Percentiles rank a stretch among this genome's conserved stretches.
Evolutionary conservation across 2,797 vertebrate species (phyloP).

Genomic region (Acropternis orthonyx): DNA sequence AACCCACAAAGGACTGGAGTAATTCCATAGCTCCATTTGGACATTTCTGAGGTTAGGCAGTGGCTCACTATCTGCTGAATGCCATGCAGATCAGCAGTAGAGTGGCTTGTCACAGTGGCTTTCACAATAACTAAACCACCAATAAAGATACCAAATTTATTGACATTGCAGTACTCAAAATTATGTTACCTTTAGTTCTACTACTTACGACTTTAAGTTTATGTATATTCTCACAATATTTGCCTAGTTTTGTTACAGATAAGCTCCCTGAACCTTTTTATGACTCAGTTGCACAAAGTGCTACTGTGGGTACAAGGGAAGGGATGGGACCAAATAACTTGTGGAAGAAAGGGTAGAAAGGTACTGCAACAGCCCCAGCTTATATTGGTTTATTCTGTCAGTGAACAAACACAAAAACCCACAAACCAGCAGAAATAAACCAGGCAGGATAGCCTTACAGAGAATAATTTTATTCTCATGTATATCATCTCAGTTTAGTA

Average conservation of each 20-base stretch:
- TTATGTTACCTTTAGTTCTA: not conserved
- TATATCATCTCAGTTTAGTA: not conserved
- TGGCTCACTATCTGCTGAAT: constrained; percentile 12
- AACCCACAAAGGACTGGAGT: constrained; percentile 45
- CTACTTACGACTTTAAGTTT: not conserved
- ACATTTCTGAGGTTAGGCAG: constrained; percentile 52
- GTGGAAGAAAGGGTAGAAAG: not conserved
- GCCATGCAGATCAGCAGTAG: constrained; percentile 1
- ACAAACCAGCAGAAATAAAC: not conserved
- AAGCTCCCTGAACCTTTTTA: not conserved
- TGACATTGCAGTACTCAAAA: not conserved
- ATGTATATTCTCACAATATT: not conserved
- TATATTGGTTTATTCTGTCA: not conserved
- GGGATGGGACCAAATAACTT: not conserved
- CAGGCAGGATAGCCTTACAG: not conserved
- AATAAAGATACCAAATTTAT: constrained; percentile 5
- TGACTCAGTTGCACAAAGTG: not conserved
- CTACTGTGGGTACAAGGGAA: not conserved
- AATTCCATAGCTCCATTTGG: not conserved
- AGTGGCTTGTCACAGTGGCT: not conserved
- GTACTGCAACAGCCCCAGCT: not conserved
- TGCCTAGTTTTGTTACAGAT: not conserved
- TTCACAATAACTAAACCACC: constrained; percentile 1
- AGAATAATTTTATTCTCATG: not conserved
- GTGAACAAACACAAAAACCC: not conserved